Evolutionary conservation across 2,113 vertebrate genomes (phyloP), one percentile per base, ranked within the genome.

Genomic region (Salvelinus namaycush): DNA sequence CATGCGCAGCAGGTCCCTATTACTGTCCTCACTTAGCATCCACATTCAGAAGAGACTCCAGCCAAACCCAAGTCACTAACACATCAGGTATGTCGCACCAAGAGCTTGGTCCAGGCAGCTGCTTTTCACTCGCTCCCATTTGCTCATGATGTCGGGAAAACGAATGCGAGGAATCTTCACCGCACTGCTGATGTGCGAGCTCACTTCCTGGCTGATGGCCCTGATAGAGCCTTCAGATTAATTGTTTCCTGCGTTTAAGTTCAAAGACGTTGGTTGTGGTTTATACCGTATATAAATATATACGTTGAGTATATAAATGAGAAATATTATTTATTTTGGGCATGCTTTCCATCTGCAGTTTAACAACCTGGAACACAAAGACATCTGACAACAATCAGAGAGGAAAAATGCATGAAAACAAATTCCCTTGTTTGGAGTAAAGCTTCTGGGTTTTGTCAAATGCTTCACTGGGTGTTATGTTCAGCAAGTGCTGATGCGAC

Each of bases 321-420:
- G 59, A 78, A 62, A 83, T 78, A 75, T 73, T 79, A 72, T 90
- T 91, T 85, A 77, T 89, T 84, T 88, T 84, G 77, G 71, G 77
- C 78, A 80, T 70, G 74, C 74, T 80, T 78, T 82, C 80, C 39
- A 67, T 85, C 82, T 81, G 81, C 81, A 65, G 80, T 76, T 74
- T 87, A 88, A 85, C 89, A 85, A 90, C 74, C 87, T 91, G 89
- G 86, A 92, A 90, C 94, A 94, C 92, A 94, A 94, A 93, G 92
- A 92, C 95, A 97, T 96, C 96, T 97, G 96, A 93, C 94, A 95
- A 92, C 93, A 95, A 97, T 96, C 93, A 95, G 92, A 70, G 91
- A 87, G 90, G 89, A 90, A 88, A 92, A 89, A 92, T 90, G 93
- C 92, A 95, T 92, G 86, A 94, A 95, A 95, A 94, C 93, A 95